Evolutionary conservation across 2,888 invertebrate species (phyloP).

Genomic region (Andrena dorsata): DNA sequence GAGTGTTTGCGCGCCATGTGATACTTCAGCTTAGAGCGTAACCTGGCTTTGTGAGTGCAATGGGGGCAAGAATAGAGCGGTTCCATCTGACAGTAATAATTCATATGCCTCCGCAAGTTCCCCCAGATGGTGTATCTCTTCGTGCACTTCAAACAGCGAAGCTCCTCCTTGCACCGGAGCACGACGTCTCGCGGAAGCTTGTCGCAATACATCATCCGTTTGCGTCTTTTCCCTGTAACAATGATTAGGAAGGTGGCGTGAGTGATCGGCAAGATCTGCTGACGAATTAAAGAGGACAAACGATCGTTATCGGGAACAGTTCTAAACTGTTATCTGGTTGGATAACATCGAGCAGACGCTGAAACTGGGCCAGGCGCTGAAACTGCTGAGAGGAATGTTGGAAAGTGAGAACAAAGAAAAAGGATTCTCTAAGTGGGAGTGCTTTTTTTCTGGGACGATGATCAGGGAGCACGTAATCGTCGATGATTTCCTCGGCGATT

Average conservation of each 20-base stretch:
- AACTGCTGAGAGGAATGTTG: no score
- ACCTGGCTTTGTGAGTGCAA: constrained; percentile 75
- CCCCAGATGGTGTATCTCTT: constrained; percentile 77
- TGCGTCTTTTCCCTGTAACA: constrained; percentile 63
- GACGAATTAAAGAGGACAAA: neutral
- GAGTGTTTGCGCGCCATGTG: constrained; percentile 76
- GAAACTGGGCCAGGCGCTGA: neutral
- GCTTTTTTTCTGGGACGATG: no score
- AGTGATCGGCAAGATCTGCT: constrained; percentile 15
- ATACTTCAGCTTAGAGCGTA: constrained; percentile 74
- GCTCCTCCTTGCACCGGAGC: constrained; percentile 75
- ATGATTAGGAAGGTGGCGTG: constrained; percentile 59
- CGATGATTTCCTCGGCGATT: neutral
- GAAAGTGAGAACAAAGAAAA: no score
- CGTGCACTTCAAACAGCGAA: constrained; percentile 76
- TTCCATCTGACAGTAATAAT: constrained; percentile 79
- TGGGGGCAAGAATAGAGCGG: constrained; percentile 75
- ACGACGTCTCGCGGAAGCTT: constrained; percentile 73
- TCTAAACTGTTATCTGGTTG: neutral
- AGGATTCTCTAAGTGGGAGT: no score
- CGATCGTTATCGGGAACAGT: neutral
- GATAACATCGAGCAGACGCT: neutral
- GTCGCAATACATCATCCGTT: constrained; percentile 72
- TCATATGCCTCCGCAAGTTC: constrained; percentile 79
- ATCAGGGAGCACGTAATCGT: no score